These are phyloP conservation scores for Channa maculata DNA, from an alignment of 2,113 vertebrate genomes.

Conservation along the genomic window DNA sequence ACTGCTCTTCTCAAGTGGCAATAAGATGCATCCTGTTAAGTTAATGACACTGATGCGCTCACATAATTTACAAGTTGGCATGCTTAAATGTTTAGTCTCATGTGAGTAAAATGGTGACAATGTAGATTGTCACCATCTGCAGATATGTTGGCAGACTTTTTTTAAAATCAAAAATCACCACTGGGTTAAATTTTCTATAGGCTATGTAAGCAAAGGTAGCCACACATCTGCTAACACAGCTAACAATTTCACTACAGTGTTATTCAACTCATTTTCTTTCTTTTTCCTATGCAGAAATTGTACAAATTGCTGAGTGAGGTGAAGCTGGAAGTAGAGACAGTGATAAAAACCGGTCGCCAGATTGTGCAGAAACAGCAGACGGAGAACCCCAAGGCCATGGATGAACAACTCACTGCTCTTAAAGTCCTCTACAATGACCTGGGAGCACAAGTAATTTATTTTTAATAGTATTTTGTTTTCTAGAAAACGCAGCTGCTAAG, in stretches of 20 bases:
- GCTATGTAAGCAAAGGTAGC: not conserved
- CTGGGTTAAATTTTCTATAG: not conserved
- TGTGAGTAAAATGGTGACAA: too few species aligned
- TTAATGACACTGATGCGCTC: too few species aligned
- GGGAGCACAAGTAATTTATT: conserved; percentile 90
- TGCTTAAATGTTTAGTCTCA: too few species aligned
- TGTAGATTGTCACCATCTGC: too few species aligned
- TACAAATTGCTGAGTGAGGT: conserved; percentile 98
- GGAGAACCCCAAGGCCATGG: conserved; percentile 96
- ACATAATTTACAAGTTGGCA: too few species aligned
- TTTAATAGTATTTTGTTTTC: not conserved
- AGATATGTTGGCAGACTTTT: too few species aligned
- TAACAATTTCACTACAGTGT: not conserved
- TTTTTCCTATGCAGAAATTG: conserved; percentile 85
- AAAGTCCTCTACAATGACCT: conserved; percentile 97
- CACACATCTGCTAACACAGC: not conserved
- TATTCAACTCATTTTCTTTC: not conserved
- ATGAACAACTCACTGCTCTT: conserved; percentile 94
- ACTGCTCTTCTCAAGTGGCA: too few species aligned
- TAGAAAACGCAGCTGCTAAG: not conserved
- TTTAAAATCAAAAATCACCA: too few species aligned
- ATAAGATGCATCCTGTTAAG: too few species aligned
- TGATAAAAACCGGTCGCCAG: conserved; percentile 97
- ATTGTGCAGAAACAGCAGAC: conserved; percentile 99
- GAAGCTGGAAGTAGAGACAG: conserved; percentile 97